A percentile compares a stretch with the other conserved stretches of the same genome.
phyloP scores from a whole-genome alignment of 2,797 vertebrate species.

The Microchirus variegatus region DNA sequence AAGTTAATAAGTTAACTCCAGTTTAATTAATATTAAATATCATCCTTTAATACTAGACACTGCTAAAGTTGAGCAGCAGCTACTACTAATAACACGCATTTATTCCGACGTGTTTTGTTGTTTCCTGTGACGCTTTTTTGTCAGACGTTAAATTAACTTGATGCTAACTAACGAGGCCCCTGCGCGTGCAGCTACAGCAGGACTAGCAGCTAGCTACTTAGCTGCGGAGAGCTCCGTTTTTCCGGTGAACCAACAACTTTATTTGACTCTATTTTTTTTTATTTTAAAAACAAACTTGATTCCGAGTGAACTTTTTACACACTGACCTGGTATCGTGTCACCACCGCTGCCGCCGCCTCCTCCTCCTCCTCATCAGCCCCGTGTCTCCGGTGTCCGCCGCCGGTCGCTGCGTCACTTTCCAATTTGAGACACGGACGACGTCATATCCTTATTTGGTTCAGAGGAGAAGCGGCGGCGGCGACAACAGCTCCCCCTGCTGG shows the following conservation, averaged over 20 bases:
- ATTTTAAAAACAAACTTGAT: not conserved
- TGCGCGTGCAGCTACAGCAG: too few relatives aligned
- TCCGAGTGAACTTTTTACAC: not conserved
- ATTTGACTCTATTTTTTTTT: too few relatives aligned
- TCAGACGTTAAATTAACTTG: too few relatives aligned
- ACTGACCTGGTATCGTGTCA: constrained; percentile 36
- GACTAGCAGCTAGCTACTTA: not conserved
- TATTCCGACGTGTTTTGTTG: too few relatives aligned
- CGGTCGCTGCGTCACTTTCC: constrained; percentile 8
- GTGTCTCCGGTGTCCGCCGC: not conserved
- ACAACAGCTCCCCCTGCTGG: constrained; percentile 33
- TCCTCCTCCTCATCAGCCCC: not conserved
- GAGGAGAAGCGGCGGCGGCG: not conserved
- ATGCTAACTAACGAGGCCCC: too few relatives aligned
- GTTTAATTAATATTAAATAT: too few relatives aligned
- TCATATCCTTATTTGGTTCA: constrained; percentile 78
- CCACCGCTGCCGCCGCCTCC: not conserved
- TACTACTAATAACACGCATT: too few relatives aligned
- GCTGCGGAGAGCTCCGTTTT: not conserved
- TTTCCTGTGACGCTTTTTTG: too few relatives aligned
- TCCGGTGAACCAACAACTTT: not conserved
- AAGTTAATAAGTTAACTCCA: too few relatives aligned
- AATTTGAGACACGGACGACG: constrained; percentile 54
- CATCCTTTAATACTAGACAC: too few relatives aligned
- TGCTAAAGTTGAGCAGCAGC: too few relatives aligned